Base-by-base conservation (phyloP, 2,797 vertebrate genomes). In the Sciaenops ocellatus region DNA sequence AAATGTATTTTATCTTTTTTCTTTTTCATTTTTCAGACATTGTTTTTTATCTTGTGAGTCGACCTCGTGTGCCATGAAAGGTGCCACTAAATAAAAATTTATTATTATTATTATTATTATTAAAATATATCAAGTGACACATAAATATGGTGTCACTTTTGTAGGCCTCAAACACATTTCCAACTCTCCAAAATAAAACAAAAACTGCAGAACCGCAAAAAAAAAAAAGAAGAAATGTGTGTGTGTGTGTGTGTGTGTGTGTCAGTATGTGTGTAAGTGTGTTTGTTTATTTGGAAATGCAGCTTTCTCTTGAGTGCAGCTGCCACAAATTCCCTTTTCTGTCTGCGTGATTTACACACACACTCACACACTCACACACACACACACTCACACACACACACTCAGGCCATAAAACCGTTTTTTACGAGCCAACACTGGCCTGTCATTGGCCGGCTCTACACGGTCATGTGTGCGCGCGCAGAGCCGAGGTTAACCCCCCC, bases 391-490 rank as follows among this genome's bases (percentile, higher is more conserved):
- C 69, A 64, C 69, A 48, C 46, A 69, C 63, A 34, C 67, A 42
- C 69, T 50, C 34, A 11, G 46, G 60, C 22, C 59, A 69, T 85
- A 87, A 85, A 88, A 68, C 6, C 2, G 34, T 9, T 38, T 61
- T 93, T 91, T 81, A 91, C 66, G 88, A 86, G 74, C 55, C 11
- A 30, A 47, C 68, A 2, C 80, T 1, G 34, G 48, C 6, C 30
- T 51, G 75, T 86, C 82, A 93, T 94, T 93, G 93, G 93, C 73
- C 83, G 63, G 34, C 34, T 38, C 71, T 34, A 6, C 34, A 16
- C 69, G 24, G 82, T 91, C 91, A 92, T 89, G 91, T 92, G 93
- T 66, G 89, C 79, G 87, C 76, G 86, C n/a, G 73, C 79, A 16
- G 63, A 7, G 67, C 62, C 30, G 30, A 30, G 30, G 30, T 30